Conservation (phyloP, 2,113 vertebrate species). For the Neoarius graeffei region DNA sequence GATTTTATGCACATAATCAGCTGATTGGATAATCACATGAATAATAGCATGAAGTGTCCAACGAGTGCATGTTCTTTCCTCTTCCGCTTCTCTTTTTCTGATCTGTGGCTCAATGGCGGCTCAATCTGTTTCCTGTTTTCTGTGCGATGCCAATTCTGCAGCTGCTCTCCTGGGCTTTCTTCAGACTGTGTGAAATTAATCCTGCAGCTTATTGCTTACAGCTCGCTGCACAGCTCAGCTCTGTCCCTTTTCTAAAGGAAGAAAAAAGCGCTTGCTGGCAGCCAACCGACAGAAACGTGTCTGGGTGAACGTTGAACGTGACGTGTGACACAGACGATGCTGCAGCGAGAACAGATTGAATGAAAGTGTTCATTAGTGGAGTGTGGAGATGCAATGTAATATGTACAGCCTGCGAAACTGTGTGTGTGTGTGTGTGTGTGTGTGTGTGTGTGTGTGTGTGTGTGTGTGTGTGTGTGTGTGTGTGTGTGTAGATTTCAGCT, state of each 20-base stretch:
- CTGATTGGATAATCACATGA: neutral
- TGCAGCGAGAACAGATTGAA: slow-evolving; percentile 1
- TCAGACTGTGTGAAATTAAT: slow-evolving; percentile 19
- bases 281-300: neutral
- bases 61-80: neutral
- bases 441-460: slow-evolving; percentile 8
- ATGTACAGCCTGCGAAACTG: neutral
- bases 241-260: neutral
- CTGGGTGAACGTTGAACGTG: neutral
- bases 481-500: slow-evolving; percentile 42
- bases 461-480: neutral
- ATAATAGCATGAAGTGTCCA: neutral
- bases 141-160: neutral
- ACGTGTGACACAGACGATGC: neutral
- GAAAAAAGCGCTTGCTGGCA: neutral
- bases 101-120: neutral
- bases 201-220: slow-evolving; percentile 5
- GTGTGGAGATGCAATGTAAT: slow-evolving; percentile 7
- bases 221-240: neutral
- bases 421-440: neutral
- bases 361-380: slow-evolving; percentile 4
- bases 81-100: neutral
- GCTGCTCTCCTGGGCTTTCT: slow-evolving; percentile 15
- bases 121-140: slow-evolving; percentile 1
- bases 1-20: neutral